Evolutionary conservation across 2,888 invertebrate genomes (phyloP).

Genomic region (Nephrotoma appendiculata): DNA sequence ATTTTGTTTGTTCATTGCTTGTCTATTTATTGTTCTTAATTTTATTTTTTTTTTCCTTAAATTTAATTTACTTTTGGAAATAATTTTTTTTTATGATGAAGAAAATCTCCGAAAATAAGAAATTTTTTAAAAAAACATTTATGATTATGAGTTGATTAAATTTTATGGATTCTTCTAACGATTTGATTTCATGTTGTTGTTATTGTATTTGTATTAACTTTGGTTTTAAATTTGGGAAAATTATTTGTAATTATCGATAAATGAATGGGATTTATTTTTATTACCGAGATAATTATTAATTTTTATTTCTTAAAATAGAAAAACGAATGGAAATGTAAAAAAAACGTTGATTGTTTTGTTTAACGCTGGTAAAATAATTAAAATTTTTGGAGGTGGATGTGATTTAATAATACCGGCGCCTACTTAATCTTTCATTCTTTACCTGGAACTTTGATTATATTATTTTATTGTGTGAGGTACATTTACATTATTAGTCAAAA

Average conservation of each 20-base stretch:
- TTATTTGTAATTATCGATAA: not conserved
- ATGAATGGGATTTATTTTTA: not conserved
- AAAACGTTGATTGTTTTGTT: not conserved
- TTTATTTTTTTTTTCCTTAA: not conserved
- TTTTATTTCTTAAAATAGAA: not conserved
- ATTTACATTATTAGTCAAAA: too few species aligned
- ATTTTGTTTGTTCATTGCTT: not conserved
- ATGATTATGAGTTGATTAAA: not conserved
- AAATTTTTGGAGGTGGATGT: not conserved
- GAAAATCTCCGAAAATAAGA: not conserved
- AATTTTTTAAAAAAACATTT: not conserved
- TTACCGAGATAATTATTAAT: not conserved
- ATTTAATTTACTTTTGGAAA: not conserved
- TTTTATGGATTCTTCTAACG: not conserved
- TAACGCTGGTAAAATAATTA: not conserved
- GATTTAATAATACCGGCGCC: not conserved
- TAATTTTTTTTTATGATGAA: not conserved
- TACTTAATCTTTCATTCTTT: too few species aligned
- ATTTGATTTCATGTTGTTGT: not conserved
- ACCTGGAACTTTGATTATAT: too few species aligned
- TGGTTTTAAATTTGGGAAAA: not conserved
- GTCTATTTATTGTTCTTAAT: not conserved
- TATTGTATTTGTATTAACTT: not conserved
- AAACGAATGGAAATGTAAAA: not conserved
- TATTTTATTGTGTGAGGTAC: too few species aligned